Base-by-base conservation (phyloP, 2,797 vertebrate genomes). In the Fistularia commersonii region DNA sequence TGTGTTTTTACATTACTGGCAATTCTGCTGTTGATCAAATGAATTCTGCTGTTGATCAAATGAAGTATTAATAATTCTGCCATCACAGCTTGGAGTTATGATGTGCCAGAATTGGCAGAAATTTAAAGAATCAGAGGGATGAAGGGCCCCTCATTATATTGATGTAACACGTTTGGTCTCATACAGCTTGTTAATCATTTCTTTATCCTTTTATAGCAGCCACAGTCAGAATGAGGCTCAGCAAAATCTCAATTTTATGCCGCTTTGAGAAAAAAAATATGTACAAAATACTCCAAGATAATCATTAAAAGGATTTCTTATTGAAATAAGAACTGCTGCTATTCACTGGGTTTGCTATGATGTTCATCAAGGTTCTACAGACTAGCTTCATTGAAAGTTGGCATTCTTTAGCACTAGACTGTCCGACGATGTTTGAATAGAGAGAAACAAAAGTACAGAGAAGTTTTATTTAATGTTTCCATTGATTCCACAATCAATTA, bases 231-330 rank as follows among this genome's bases (percentile, higher is more conserved):
- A 80, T 54, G 34, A 69, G 54, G 71, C 73, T 63, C 73, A 72
- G 76, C 54, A 79, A 76, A 79, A 72, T 74, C 64, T 81, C 63
- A 85, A 87, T 88, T 87, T 82, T 81, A 85, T 84, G 70, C 73
- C 75, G 46, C 75, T 77, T 48, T 52, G 43, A 77, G 79, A 87
- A 87, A 87, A 87, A 79, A 85, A 81, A 79, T 83, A 78, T 73
- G 66, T 64, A 80, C 63, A 84, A 84, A 85, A 87, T 79, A 80
- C 68, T 81, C 62, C 61, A 81, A 85, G 82, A 84, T 79, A 83
- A 85, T 79, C 68, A 80, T 87, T 80, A 77, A 79, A 83, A 64
- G 79, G 74, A 84, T 80, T 87, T 77, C 55, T 74, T 86, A 86
- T 81, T 87, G 76, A 85, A 90, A 85, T 76, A 61, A 66, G 62